phyloP scores from a whole-genome alignment of 2,888 invertebrate species.

The Tineola bisselliella region DNA sequence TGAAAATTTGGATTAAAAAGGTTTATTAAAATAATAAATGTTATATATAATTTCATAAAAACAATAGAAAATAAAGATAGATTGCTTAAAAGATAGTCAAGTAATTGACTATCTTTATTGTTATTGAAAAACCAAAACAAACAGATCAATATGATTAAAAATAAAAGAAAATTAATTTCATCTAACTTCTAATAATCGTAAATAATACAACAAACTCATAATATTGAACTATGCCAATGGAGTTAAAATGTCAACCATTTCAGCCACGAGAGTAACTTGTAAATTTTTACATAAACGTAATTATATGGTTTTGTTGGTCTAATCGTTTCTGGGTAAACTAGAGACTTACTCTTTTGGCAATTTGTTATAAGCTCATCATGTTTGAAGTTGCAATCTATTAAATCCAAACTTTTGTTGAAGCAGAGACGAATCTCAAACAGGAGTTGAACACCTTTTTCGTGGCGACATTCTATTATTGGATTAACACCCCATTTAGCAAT shows the following conservation, averaged over 20 bases:
- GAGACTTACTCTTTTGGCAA: conserved; percentile 60
- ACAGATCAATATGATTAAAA: no score
- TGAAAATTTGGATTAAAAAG: no score
- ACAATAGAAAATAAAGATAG: no score
- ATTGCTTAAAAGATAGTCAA: no score
- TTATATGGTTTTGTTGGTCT: conserved; percentile 40
- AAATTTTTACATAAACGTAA: conserved; percentile 56
- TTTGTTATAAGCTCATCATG: conserved; percentile 66
- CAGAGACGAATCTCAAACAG: conserved; percentile 79
- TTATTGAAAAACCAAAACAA: no score
- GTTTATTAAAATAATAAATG: no score
- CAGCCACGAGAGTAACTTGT: conserved; percentile 66
- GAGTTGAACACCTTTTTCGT: conserved; percentile 67
- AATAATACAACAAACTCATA: not conserved
- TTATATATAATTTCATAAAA: no score
- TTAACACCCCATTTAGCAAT: conserved; percentile 63
- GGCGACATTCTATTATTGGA: conserved; percentile 72
- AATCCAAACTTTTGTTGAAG: conserved; percentile 71
- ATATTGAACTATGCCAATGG: conserved; percentile 10
- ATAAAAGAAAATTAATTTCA: no score
- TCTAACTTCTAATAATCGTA: no score
- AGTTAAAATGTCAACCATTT: conserved; percentile 71
- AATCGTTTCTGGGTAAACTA: conserved; percentile 67
- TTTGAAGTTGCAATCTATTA: conserved; percentile 74
- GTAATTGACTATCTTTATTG: no score